These are phyloP conservation scores for Halyomorpha halys DNA, from an alignment of 1,140 invertebrate genomes.

Conservation along the genomic window DNA sequence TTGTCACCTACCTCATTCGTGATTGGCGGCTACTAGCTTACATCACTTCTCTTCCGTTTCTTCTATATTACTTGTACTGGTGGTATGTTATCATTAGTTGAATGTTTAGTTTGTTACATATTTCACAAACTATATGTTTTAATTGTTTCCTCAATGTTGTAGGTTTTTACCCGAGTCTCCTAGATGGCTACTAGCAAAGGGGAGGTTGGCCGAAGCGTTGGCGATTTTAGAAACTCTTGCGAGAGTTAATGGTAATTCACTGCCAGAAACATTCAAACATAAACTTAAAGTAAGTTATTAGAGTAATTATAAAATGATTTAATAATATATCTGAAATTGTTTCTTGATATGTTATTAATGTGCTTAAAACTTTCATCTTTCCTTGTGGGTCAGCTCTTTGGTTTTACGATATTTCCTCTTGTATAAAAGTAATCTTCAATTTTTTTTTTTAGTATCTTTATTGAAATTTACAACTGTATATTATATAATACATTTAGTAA, in stretches of 20 bases:
- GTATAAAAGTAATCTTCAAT: too few species aligned
- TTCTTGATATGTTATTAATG: too few species aligned
- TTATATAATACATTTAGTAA: too few species aligned
- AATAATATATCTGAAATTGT: too few species aligned
- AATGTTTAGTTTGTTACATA: not conserved
- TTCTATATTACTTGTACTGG: constrained; percentile 74
- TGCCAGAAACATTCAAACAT: constrained; percentile 58
- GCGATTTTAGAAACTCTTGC: constrained; percentile 64
- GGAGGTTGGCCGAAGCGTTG: constrained; percentile 66
- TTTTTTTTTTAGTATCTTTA: too few species aligned
- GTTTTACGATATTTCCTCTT: too few species aligned
- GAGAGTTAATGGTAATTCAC: constrained; percentile 58
- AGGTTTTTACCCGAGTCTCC: constrained; percentile 76
- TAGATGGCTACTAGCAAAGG: constrained; percentile 69
- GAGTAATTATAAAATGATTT: too few species aligned
- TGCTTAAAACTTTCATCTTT: too few species aligned
- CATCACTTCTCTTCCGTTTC: constrained; percentile 71
- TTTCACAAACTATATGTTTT: not conserved
- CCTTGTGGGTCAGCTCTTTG: too few species aligned
- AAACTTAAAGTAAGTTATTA: constrained; percentile 44
- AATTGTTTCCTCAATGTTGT: constrained; percentile 16
- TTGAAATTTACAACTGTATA: too few species aligned
- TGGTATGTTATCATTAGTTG: constrained; percentile 39
- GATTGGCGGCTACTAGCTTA: constrained; percentile 71
- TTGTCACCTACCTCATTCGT: constrained; percentile 67